Conservation (phyloP, 2,113 vertebrate species). For the Pachypanchax playfairii region DNA sequence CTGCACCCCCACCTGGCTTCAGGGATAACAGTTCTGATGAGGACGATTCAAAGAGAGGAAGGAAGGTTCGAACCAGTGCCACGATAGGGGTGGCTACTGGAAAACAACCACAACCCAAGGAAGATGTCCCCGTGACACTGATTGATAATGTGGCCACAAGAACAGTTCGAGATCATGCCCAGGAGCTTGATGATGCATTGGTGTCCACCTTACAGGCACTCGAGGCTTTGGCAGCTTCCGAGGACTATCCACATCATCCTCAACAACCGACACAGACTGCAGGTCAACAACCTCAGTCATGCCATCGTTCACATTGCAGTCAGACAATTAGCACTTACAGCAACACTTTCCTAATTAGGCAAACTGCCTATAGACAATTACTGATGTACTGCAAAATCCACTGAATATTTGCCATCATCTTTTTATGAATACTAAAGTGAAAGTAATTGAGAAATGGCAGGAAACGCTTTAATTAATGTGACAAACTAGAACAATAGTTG, state of each 20-base stretch:
- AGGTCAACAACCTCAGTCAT: conserved; percentile 85
- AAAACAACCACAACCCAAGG: conserved; percentile 74
- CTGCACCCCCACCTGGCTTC: conserved; percentile 95
- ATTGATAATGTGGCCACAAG: conserved; percentile 92
- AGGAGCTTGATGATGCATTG: conserved; percentile 95
- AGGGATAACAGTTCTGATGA: conserved; percentile 98
- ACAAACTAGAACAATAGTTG: background rate
- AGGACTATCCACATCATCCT: conserved; percentile 90
- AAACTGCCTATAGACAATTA: conserved; percentile 10
- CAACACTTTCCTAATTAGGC: background rate
- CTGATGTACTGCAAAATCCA: conserved; percentile 7
- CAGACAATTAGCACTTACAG: conserved; percentile 1
- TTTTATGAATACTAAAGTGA: background rate
- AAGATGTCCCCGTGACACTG: conserved; percentile 93
- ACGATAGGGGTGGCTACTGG: conserved; percentile 38
- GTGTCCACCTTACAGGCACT: conserved; percentile 97
- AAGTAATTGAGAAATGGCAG: conserved; percentile 11
- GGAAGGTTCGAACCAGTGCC: conserved; percentile 55
- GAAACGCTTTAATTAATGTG: background rate
- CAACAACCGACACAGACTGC: conserved; percentile 92
- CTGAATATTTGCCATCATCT: conserved; percentile 3
- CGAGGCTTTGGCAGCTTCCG: conserved; percentile 96
- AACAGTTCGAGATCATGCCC: conserved; percentile 94
- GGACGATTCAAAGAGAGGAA: conserved; percentile 89
- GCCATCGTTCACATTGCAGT: conserved; percentile 36